A percentile compares a stretch with the other conserved stretches of the same genome.
Evolutionary conservation across 2,797 vertebrate species (phyloP).

Genomic region (Lepilemur septentrionalis): DNA sequence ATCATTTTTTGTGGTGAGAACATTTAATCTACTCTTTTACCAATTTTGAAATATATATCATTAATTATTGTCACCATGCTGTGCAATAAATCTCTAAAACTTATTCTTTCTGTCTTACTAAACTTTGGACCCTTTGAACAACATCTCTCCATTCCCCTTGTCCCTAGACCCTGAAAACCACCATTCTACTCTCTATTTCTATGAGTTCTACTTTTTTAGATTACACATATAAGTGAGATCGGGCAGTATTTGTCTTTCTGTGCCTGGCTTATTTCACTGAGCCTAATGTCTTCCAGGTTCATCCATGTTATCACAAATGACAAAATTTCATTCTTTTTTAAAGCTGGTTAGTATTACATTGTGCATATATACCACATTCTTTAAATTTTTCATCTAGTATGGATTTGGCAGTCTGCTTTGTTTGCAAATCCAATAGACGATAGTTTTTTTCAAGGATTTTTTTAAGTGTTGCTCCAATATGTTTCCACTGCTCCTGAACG

Average conservation of each 20-base stretch:
- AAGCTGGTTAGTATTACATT: not conserved
- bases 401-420: slow-evolving; percentile 41
- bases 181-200: not conserved
- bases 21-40: not conserved
- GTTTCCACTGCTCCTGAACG: slow-evolving; percentile 67
- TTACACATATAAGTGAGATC: not conserved
- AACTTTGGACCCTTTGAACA: not conserved
- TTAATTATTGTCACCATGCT: not conserved
- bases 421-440: slow-evolving; percentile 57
- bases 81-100: not conserved
- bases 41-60: not conserved
- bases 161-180: not conserved
- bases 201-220: not conserved
- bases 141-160: not conserved
- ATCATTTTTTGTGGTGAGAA: not conserved
- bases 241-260: not conserved
- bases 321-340: not conserved
- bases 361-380: not conserved
- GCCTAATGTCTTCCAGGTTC: not conserved
- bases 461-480: slow-evolving; percentile 32
- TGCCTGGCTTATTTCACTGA: not conserved
- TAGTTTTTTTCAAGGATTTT: slow-evolving; percentile 47
- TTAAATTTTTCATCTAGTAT: not conserved
- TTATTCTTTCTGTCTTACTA: not conserved
- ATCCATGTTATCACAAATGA: not conserved